Percentiles rank a stretch among this genome's conserved stretches.
Conservation (phyloP, 2,113 vertebrate genomes). For the Laticauda laticaudata region DNA sequence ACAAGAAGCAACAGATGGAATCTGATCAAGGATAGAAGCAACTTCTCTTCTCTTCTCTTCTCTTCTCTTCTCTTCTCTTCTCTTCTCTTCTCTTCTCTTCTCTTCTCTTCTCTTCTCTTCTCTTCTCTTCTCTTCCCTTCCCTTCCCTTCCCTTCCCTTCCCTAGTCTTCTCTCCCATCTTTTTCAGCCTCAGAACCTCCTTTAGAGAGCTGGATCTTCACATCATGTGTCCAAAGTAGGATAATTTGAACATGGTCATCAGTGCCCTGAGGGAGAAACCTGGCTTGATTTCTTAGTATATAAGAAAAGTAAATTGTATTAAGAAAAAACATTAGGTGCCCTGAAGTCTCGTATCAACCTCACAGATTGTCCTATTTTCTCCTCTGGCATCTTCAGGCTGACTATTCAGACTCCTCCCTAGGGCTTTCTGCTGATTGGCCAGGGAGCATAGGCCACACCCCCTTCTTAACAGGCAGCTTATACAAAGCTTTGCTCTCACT, state of each 20-base stretch:
- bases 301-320: not conserved
- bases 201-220: not conserved
- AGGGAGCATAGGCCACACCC: not conserved
- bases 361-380: not conserved
- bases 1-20: too few species aligned
- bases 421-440: slow-evolving; percentile 8
- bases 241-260: not conserved
- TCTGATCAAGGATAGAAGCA: too few species aligned
- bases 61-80: too few species aligned
- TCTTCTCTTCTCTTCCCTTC: too few species aligned
- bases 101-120: too few species aligned
- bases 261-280: not conserved
- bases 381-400: not conserved
- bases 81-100: too few species aligned
- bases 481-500: not conserved
- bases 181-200: not conserved
- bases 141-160: not conserved
- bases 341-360: not conserved
- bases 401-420: not conserved
- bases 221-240: not conserved
- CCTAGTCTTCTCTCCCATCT: not conserved
- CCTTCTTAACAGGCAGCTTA: not conserved
- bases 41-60: too few species aligned
- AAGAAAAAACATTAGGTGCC: not conserved
- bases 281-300: not conserved